A percentile compares a stretch with the other conserved stretches of the same genome.
Conservation (phyloP, 2,113 vertebrate genomes). For the Fulica atra region DNA sequence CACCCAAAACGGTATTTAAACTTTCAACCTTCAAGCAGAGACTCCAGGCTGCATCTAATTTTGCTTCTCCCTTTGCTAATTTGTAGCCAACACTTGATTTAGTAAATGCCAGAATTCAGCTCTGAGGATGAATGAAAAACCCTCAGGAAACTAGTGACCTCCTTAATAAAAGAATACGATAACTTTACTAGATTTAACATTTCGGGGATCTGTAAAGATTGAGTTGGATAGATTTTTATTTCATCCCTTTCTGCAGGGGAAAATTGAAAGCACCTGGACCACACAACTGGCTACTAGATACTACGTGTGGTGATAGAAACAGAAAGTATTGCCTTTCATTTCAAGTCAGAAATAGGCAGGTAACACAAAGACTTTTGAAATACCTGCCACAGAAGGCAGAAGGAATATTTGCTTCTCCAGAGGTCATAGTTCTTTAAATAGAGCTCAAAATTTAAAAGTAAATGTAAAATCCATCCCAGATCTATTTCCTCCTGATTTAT, state of each 20-base stretch:
- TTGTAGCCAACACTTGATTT: constrained; percentile 65
- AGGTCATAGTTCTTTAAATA: not conserved
- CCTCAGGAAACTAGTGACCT: constrained; percentile 65
- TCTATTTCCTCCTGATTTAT: not conserved
- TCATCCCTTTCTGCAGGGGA: not conserved
- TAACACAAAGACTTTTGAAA: not conserved
- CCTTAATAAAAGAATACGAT: constrained; percentile 46
- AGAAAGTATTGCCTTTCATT: constrained; percentile 12
- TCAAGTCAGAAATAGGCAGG: not conserved
- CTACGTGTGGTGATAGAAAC: not conserved
- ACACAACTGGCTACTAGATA: not conserved
- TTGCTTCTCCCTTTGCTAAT: constrained; percentile 47
- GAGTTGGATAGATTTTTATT: not conserved
- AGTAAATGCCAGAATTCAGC: constrained; percentile 64
- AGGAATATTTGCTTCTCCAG: not conserved
- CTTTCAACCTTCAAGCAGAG: constrained; percentile 36
- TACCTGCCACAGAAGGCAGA: not conserved
- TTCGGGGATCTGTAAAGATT: constrained; percentile 52
- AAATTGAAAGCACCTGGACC: constrained; percentile 36
- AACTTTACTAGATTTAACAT: constrained; percentile 61
- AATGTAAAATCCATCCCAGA: not conserved
- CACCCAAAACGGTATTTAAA: constrained; percentile 60
- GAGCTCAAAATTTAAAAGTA: not conserved
- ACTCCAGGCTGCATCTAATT: constrained; percentile 23
- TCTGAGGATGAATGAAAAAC: constrained; percentile 56